Evolutionary conservation across 2,888 invertebrate genomes (phyloP), one percentile per base, ranked within the genome.

Genomic region (Agriopis marginaria): DNA sequence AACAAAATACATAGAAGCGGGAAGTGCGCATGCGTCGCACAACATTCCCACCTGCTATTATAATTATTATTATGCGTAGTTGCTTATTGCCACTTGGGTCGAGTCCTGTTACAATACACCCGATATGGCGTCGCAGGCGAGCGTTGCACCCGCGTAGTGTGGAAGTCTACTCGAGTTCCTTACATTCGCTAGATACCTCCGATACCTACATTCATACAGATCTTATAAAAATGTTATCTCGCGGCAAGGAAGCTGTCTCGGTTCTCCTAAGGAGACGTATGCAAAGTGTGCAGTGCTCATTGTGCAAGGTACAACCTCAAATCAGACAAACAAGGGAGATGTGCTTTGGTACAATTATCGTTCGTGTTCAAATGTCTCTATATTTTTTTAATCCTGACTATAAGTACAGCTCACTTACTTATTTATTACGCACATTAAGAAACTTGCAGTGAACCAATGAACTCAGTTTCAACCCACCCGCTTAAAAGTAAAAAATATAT

Each of bases 61-160:
- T 70, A 71, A 76, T 74, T 10, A 59, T 74, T 10, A 59, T 69
- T 73, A 77, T 77, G 67, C 74, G 68, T 58, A 40, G 53, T 75
- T 72, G 75, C 72, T 76, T 75, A 75, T 75, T 77, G 75, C 75
- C 74, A 75, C 72, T 75, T 71, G 75, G 74, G 73, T 69, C 49
- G 49, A 60, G 76, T 83, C 82, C 82, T 79, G 83, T 84, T 82
- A 84, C 81, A 76, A 73, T 79, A 59, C 75, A 74, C 79, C 66
- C 75, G 81, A 78, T 77, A 77, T 73, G 80, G 76, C 73, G 71
- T 63, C 67, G 73, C 73, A 72, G 74, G 50, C 74, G 84, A 76
- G 65, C 83, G 73, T 77, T 82, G 83, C 82, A 82, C 84, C 73
- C 76, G 69, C 61, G 54, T 50, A 50, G 11, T 63, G 75, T 70